Percentiles rank a stretch among this genome's conserved stretches.
Evolutionary conservation across 2,888 invertebrate genomes (phyloP).

Genomic region (Drosophila mimetica): DNA sequence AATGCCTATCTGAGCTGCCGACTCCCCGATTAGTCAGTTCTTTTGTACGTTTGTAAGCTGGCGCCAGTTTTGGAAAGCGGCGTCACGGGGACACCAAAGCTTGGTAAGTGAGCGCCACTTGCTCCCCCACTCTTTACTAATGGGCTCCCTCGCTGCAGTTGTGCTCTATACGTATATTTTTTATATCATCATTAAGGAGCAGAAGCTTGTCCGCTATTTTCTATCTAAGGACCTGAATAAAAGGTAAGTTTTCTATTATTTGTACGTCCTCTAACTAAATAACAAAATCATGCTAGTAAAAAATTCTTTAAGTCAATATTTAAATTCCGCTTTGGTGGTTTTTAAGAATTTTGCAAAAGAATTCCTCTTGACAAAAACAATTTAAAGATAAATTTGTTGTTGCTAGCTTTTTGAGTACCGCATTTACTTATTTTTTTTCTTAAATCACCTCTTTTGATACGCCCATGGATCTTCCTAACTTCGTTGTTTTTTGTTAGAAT

Average conservation of each 20-base stretch:
- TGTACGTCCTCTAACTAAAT: too few relatives aligned
- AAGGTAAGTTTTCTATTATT: conserved; percentile 8
- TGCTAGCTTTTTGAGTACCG: too few relatives aligned
- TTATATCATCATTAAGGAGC: conserved; percentile 37
- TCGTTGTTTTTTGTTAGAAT: too few relatives aligned
- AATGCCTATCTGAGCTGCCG: conserved; percentile 40
- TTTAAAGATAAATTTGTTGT: too few relatives aligned
- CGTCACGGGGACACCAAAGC: conserved; percentile 20
- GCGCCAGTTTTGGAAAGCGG: conserved; percentile 35
- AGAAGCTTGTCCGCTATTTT: conserved; percentile 5
- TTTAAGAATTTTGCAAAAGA: too few relatives aligned
- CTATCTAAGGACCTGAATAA: conserved; percentile 3
- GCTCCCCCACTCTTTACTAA: neutral
- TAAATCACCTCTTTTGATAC: too few relatives aligned
- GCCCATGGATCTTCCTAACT: too few relatives aligned
- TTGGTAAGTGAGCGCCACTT: conserved; percentile 51
- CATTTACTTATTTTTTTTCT: too few relatives aligned
- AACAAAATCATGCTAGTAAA: too few relatives aligned
- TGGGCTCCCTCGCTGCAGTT: neutral
- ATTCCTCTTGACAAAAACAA: too few relatives aligned
- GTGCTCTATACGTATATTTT: conserved; percentile 50
- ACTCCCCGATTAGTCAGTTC: conserved; percentile 27
- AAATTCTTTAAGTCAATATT: too few relatives aligned
- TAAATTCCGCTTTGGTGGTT: too few relatives aligned
- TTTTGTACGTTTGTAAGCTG: conserved; percentile 61